These are phyloP conservation scores for Eupithecia dodoneata DNA, from an alignment of 2,888 invertebrate genomes.

Conservation along the genomic window DNA sequence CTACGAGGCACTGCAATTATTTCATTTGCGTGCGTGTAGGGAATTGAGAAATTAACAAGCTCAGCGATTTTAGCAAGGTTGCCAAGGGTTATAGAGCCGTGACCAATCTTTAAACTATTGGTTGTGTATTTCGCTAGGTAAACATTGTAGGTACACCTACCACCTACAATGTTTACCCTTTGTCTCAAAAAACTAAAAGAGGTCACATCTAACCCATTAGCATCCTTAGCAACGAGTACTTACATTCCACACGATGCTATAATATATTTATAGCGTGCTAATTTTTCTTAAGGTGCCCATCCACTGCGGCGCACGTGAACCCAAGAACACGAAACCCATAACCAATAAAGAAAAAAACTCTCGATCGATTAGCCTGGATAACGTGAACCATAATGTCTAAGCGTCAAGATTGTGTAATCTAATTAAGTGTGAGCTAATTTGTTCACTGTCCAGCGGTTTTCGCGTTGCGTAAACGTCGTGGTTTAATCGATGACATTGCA, in stretches of 20 bases:
- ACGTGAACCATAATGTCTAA: slow-evolving; percentile 13
- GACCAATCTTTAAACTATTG: slow-evolving; percentile 20
- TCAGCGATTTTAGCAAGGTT: slow-evolving; percentile 22
- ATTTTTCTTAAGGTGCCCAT: background rate
- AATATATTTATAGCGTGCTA: background rate
- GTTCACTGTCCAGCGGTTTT: slow-evolving; percentile 14
- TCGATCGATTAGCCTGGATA: slow-evolving; percentile 22
- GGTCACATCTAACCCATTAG: background rate
- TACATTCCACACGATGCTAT: background rate
- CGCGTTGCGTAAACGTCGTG: slow-evolving; percentile 23
- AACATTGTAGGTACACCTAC: background rate
- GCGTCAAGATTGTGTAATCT: slow-evolving; percentile 16
- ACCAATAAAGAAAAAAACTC: background rate
- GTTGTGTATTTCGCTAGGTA: slow-evolving; percentile 17
- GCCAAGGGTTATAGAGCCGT: slow-evolving; percentile 24
- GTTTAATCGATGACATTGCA: background rate
- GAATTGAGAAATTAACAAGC: slow-evolving; percentile 13
- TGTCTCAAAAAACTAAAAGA: background rate
- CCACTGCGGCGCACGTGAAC: slow-evolving; percentile 5
- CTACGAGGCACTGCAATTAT: background rate
- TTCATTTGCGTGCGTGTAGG: slow-evolving; percentile 8
- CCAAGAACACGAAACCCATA: background rate
- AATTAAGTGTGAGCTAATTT: slow-evolving; percentile 28
- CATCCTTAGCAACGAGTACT: background rate
- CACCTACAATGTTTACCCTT: too few species aligned